These are phyloP conservation scores for Aphis craccivora DNA, from an alignment of 1,140 invertebrate genomes.

Conservation along the genomic window DNA sequence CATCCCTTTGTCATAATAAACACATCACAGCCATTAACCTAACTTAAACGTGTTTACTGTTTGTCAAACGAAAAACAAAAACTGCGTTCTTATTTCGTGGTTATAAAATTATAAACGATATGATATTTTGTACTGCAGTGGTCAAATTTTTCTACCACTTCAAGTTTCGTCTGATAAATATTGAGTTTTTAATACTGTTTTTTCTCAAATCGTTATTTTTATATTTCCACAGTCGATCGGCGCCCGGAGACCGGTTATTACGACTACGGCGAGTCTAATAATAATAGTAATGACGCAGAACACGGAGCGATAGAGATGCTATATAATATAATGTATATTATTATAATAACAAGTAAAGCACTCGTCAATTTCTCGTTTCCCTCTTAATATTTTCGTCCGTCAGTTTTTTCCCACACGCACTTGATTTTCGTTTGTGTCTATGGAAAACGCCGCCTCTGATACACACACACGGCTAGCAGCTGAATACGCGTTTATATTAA, in stretches of 20 bases:
- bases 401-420: slow-evolving; percentile 19
- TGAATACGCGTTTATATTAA: not conserved
- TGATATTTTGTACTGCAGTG: not conserved
- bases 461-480: not conserved
- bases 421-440: not conserved
- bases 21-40: not conserved
- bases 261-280: not conserved
- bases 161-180: not conserved
- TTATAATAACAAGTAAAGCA: slow-evolving; percentile 39
- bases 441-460: not conserved
- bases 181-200: not conserved
- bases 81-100: not conserved
- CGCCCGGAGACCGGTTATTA: slow-evolving; percentile 35
- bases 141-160: not conserved
- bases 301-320: not conserved
- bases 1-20: not conserved
- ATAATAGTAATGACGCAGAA: not conserved
- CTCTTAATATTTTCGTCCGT: not conserved
- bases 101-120: not conserved
- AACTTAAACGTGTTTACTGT: no score
- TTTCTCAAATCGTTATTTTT: not conserved
- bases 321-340: not conserved
- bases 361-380: not conserved
- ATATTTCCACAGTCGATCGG: not conserved
- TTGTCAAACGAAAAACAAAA: not conserved